Base-by-base conservation (phyloP, 2,113 vertebrate genomes). In the Amphilophus citrinellus region DNA sequence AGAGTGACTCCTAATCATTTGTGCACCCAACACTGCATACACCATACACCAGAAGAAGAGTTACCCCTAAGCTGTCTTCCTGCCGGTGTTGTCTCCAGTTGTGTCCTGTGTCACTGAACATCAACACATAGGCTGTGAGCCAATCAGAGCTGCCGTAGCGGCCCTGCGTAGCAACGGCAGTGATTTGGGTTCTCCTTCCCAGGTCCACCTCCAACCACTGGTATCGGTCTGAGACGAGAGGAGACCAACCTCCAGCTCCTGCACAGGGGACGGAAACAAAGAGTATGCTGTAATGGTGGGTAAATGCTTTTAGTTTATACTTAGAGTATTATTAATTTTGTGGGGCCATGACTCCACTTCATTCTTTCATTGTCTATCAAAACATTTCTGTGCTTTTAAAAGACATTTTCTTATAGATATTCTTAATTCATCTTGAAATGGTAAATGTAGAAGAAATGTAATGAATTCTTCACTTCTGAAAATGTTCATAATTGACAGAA, bases 221-320 rank as follows among this genome's bases (percentile, higher is more conserved):
- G 88, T 98, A 97, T 83, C 96, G 96, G 88, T 98, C 97, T 13
- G 97, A 98, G 75, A 96, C 79, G 14, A 97, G 92, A n/a, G 98
- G 97, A 90, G 97, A 97, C 98, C 98, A 99, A 39, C 98, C 98
- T 83, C 98, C 98, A 77, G 98, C 98, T 91, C 98, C 98, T 98
- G 94, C 47, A 78, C 63, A 78, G 39, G 24, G 61, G 32, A 80
- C 20, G 68, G 22, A 84, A 5, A 88, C 35, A 79, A 47, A 73
- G 3, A 75, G 24, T 7, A 9, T 27, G 50, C 30, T 53, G 32
- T 37, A 82, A 57, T 35, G 18, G 59, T 27, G 9, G 39, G 24
- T n/a, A 24, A 30, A 17, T 0, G 4, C 1, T 10, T 9, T 3
- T 42, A 24, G 5, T 47, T 4, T 20, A 20, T 44, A 44, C 37